These are phyloP conservation scores for Catocala sponsa DNA, from an alignment of 2,888 invertebrate genomes.

Conservation along the genomic window DNA sequence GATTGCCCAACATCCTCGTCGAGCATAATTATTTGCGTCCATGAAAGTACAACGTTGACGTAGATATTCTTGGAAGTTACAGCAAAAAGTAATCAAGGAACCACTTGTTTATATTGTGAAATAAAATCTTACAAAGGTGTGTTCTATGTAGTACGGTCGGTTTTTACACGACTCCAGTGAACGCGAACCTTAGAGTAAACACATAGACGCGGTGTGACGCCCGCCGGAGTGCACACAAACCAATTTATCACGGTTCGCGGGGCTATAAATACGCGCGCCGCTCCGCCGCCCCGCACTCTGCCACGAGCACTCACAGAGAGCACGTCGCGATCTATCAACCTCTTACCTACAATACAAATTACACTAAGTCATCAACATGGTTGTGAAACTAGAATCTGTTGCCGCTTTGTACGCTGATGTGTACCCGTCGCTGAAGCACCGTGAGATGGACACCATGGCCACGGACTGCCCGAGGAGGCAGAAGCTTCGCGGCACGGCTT, in stretches of 20 bases:
- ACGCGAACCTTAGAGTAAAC: conserved; percentile 51
- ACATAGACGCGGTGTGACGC: conserved; percentile 63
- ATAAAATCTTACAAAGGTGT: conserved; percentile 42
- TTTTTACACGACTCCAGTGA: conserved; percentile 50
- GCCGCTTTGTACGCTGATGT: conserved; percentile 71
- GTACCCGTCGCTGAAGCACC: conserved; percentile 69
- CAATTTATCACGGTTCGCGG: conserved; percentile 57
- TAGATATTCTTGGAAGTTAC: conserved; percentile 34
- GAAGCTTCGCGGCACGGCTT: conserved; percentile 63
- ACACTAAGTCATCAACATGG: conserved; percentile 61
- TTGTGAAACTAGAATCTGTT: conserved; percentile 77
- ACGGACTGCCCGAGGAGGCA: conserved; percentile 69
- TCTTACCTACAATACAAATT: conserved; percentile 31
- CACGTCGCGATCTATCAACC: conserved; percentile 55
- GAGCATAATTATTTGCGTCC: conserved; percentile 4
- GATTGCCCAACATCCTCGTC: conserved; percentile 12
- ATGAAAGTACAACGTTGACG: conserved; percentile 4
- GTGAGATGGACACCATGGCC: conserved; percentile 65
- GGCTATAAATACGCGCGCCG: conserved; percentile 66
- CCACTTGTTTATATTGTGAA: conserved; percentile 30
- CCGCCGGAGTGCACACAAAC: conserved; percentile 57
- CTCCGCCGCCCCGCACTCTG: conserved; percentile 70
- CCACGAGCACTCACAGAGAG: conserved; percentile 62
- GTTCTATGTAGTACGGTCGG: conserved; percentile 41
- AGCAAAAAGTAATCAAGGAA: conserved; percentile 25